phyloP scores from a whole-genome alignment of 2,113 vertebrate genomes.

The Elachura formosa region DNA sequence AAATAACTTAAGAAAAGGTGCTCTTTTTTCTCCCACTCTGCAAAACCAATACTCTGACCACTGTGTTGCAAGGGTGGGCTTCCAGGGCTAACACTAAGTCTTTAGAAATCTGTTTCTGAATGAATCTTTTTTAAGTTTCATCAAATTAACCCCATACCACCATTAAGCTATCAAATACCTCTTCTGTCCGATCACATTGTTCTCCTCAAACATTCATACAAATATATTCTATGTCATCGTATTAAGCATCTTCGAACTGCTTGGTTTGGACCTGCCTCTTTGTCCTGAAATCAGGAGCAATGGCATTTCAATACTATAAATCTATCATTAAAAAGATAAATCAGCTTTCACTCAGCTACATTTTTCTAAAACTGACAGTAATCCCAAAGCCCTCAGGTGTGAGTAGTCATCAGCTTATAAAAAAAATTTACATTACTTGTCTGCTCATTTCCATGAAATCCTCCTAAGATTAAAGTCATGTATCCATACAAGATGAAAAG shows the following conservation, averaged over 20 bases:
- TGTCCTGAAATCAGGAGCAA: neutral
- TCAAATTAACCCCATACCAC: neutral
- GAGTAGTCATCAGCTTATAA: neutral
- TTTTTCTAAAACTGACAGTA: neutral
- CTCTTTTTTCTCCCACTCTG: neutral
- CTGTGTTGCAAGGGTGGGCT: neutral
- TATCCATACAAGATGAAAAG: neutral
- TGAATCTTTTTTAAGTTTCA: neutral
- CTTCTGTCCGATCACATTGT: neutral
- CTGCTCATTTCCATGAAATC: neutral
- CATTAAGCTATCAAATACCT: neutral
- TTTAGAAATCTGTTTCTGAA: neutral
- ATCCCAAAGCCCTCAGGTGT: neutral
- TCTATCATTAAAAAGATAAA: neutral
- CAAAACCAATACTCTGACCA: neutral
- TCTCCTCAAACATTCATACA: neutral
- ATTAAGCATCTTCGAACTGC: neutral
- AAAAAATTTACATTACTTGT: fast-evolving
- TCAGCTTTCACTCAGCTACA: neutral
- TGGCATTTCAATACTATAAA: neutral
- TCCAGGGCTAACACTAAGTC: neutral
- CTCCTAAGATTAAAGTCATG: neutral
- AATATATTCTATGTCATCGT: neutral
- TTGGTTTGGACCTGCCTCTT: neutral
- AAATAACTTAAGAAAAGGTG: neutral